Evolutionary conservation across 2,797 vertebrate genomes (phyloP).

Genomic region (Sebastes vulpes): DNA sequence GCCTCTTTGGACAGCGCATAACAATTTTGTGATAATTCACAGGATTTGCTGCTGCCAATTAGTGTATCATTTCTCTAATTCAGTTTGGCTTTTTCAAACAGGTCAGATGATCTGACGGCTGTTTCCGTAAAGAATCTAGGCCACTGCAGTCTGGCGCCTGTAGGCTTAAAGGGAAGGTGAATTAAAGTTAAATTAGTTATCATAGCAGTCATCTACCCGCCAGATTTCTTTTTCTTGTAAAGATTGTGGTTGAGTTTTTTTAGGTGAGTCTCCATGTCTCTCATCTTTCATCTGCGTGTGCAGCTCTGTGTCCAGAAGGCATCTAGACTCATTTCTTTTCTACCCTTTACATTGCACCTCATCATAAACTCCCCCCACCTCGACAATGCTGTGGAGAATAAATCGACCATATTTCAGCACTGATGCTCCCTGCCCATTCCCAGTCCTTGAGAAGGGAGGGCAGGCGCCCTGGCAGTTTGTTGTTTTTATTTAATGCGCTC

Average conservation of each 20-base stretch:
- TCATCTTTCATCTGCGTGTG: constrained; percentile 79
- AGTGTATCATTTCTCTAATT: constrained; percentile 38
- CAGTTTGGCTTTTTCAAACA: constrained; percentile 35
- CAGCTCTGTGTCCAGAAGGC: constrained; percentile 82
- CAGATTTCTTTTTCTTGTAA: constrained; percentile 65
- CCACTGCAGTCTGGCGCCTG: constrained; percentile 69
- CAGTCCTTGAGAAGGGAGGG: constrained; percentile 73
- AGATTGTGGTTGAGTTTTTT: constrained; percentile 65
- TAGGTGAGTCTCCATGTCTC: constrained; percentile 70
- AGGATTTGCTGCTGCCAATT: constrained; percentile 30
- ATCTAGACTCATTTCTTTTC: constrained; percentile 88
- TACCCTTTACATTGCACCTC: constrained; percentile 87
- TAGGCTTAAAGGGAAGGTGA: constrained; percentile 74
- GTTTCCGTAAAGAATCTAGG: constrained; percentile 75
- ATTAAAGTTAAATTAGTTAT: constrained; percentile 87
- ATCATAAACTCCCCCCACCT: constrained; percentile 78
- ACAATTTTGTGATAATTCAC: constrained; percentile 26
- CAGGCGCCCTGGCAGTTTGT: constrained; percentile 78
- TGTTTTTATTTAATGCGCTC: constrained; percentile 86
- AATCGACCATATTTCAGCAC: constrained; percentile 79
- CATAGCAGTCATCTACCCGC: constrained; percentile 70
- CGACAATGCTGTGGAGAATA: constrained; percentile 78
- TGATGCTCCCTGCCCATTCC: constrained; percentile 73
- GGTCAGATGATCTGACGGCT: constrained; percentile 40
- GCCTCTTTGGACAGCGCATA: constrained; percentile 46